Evolutionary conservation across 2,797 vertebrate species (phyloP).

Genomic region (Sebastes umbrosus): DNA sequence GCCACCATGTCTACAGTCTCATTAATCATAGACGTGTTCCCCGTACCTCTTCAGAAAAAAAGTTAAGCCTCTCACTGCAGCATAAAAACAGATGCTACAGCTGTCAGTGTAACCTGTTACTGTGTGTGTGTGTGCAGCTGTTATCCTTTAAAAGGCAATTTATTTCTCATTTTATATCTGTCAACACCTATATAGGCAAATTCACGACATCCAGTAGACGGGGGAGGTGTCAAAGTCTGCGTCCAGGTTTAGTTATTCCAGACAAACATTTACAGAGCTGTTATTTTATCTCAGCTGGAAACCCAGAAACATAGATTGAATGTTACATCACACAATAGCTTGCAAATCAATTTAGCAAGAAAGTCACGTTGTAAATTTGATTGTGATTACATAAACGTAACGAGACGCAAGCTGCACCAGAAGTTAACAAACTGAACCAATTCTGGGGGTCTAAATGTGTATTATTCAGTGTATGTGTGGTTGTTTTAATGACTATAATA

Average conservation of each 20-base stretch:
- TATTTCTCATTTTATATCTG: constrained; percentile 4
- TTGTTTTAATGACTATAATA: background rate
- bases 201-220: background rate
- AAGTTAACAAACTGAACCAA: background rate
- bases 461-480: background rate
- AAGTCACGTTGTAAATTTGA: background rate
- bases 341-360: background rate
- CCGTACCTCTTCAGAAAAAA: background rate
- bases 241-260: background rate
- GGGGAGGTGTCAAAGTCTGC: background rate
- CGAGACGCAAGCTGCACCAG: background rate
- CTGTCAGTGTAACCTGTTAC: background rate
- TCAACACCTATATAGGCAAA: background rate
- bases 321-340: background rate
- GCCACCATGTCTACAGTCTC: background rate
- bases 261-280: background rate
- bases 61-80: background rate
- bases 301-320: background rate
- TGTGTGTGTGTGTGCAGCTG: constrained; percentile 1
- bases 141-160: background rate
- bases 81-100: constrained; percentile 19
- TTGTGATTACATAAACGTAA: background rate
- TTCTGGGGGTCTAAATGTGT: background rate
- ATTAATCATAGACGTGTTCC: constrained; percentile 15
- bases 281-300: background rate